A percentile compares a stretch with the other conserved stretches of the same genome.
phyloP scores from a whole-genome alignment of 2,797 vertebrate genomes.

The Lophotriccus pileatus region DNA sequence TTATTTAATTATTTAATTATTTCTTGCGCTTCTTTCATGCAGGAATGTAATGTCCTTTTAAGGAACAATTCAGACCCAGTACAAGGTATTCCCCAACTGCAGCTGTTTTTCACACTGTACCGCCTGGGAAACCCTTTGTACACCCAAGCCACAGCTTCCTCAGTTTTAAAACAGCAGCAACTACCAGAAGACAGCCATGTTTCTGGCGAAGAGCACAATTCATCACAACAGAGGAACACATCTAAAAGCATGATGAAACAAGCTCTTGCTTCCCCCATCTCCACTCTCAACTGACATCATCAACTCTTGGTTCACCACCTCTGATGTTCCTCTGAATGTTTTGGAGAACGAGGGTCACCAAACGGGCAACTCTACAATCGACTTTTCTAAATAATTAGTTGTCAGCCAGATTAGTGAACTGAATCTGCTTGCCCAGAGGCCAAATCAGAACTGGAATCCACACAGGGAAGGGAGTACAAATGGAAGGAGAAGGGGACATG shows the following conservation, averaged over 20 bases:
- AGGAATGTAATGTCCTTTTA: neutral
- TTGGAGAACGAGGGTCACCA: neutral
- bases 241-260: neutral
- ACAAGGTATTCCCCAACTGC: rapidly evolving
- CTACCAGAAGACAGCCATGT: neutral
- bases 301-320: neutral
- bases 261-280: neutral
- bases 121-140: neutral
- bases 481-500: neutral
- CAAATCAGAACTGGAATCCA: neutral
- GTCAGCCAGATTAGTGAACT: neutral
- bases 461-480: neutral
- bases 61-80: neutral
- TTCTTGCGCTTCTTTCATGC: neutral
- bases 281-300: neutral
- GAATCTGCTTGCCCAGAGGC: neutral
- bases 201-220: neutral
- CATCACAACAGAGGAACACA: neutral
- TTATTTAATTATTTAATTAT: neutral
- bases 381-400: neutral
- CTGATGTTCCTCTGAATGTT: neutral
- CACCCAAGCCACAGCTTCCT: neutral
- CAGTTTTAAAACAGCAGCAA: neutral
- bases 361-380: rapidly evolving
- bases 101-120: rapidly evolving